Conservation (phyloP, 2,113 vertebrate species). For the Benitochromis conjunctus region DNA sequence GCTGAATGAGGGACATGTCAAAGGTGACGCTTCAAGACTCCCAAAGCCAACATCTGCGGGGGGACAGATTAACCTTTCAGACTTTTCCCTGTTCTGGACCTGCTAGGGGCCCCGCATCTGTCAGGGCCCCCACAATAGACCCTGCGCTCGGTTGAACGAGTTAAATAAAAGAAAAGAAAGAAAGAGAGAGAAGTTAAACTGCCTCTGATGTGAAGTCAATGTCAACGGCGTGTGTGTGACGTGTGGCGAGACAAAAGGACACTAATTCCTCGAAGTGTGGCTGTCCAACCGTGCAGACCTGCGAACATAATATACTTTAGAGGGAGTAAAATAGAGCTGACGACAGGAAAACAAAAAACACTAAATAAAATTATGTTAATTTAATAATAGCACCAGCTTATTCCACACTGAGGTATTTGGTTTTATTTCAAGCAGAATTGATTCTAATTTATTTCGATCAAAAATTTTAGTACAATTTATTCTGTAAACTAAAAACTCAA, state of each 20-base stretch:
- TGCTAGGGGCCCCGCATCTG: slow-evolving; percentile 80
- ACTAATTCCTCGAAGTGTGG: slow-evolving; percentile 62
- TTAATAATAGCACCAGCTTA: neutral
- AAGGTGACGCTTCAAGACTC: slow-evolving; percentile 91
- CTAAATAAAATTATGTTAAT: neutral
- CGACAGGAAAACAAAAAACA: slow-evolving; percentile 15
- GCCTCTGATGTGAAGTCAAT: slow-evolving; percentile 74
- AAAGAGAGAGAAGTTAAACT: slow-evolving; percentile 68
- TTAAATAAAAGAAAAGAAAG: slow-evolving; percentile 61
- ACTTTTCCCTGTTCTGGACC: slow-evolving; percentile 82
- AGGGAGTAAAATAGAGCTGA: slow-evolving; percentile 4
- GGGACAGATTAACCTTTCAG: slow-evolving; percentile 83
- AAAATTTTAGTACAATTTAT: neutral
- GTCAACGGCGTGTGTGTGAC: slow-evolving; percentile 72
- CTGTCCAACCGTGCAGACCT: slow-evolving; percentile 49
- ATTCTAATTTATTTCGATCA: neutral
- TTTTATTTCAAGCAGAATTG: neutral
- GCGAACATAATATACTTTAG: slow-evolving; percentile 35
- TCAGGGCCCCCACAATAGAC: slow-evolving; percentile 67
- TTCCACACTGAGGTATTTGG: neutral
- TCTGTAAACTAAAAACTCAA: neutral
- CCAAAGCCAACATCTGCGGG: slow-evolving; percentile 85
- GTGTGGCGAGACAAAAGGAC: slow-evolving; percentile 67
- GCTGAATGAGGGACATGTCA: slow-evolving; percentile 81
- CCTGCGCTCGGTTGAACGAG: slow-evolving; percentile 63